Base-by-base conservation (phyloP, 2,888 invertebrate species). In the Chaitophorus viminalis region DNA sequence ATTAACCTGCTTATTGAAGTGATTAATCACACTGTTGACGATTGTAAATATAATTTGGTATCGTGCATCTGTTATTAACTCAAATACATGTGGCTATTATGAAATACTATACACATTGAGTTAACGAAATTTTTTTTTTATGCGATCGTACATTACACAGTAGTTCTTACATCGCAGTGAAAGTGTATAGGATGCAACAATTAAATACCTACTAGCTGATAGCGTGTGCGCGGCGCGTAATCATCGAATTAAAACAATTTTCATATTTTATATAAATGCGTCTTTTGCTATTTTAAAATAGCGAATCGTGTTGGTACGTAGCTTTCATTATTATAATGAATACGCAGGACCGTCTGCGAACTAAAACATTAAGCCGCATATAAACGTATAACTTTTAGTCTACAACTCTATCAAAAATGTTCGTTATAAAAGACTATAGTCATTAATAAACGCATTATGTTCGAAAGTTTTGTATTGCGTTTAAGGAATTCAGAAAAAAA, bases 51-150 rank as follows among this genome's bases (percentile, higher is more conserved):
- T 76, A 84, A 76, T 76, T 84, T 46, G 29, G 36, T 52, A 52
- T 72, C 46, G 11, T n/a, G 72, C 21, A n/a, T 83, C 60, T 54
- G 39, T 25, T 31, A 72, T 65, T 54, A 72, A 46, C 33, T 82
- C 72, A 72, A 82, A 82, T 36, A 82, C 75, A 75, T 6, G n/a
- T n/a, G 36, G 18, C 8, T 60, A 60, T 83, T 83, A 60, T 60
- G 83, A 83, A 83, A 83, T 39, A 39, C 5, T 54, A 54, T 54
- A n/a, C 25, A 33, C 1, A 29, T 68, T 25, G 70, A 52, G 39
- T 25, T 76, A 17, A 65, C 60, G 65, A 31, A 46, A n/a, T n/a
- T 65, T 84, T n/a, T 60, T 74, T 52, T 70, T 21, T 31, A 52
- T 46, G 39, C 60, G 17, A 9, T 81, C 9, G 1, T 18, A 2